Percentiles rank a stretch among this genome's conserved stretches.
Evolutionary conservation across 1,140 invertebrate genomes (phyloP).

Genomic region (Cotesia chilonis): DNA sequence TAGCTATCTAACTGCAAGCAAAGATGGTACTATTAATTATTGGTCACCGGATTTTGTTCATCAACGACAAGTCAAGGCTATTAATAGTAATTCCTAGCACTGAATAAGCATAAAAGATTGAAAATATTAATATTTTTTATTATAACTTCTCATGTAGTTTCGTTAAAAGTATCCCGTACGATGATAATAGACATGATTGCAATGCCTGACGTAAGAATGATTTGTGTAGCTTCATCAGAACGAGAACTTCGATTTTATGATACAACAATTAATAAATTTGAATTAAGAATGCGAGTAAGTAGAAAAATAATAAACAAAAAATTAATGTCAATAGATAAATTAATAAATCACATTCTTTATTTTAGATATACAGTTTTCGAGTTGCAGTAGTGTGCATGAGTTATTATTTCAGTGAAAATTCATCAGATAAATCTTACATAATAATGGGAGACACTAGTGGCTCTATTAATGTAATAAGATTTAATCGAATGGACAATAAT

Average conservation of each 20-base stretch:
- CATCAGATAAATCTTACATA: conserved; percentile 69
- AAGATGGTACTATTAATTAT: conserved; percentile 75
- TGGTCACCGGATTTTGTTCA: conserved; percentile 74
- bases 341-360: conserved; percentile 44
- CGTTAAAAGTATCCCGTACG: conserved; percentile 68
- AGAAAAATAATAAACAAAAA: conserved; percentile 21
- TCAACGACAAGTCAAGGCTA: conserved; percentile 68
- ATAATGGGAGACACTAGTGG: conserved; percentile 75
- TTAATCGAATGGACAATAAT: conserved; percentile 68
- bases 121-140: conserved; percentile 19
- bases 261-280: conserved; percentile 74
- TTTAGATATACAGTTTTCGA: conserved; percentile 58
- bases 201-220: conserved; percentile 75
- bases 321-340: conserved; percentile 21
- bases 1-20: conserved; percentile 72
- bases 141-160: conserved; percentile 50
- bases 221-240: conserved; percentile 75
- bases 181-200: conserved; percentile 74
- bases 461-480: conserved; percentile 70
- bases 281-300: conserved; percentile 66
- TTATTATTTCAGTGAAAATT: conserved; percentile 70
- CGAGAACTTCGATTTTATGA: conserved; percentile 78
- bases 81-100: conserved; percentile 65
- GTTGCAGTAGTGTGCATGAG: conserved; percentile 65
- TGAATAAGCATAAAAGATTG: neutral